Evolutionary conservation across 2,888 invertebrate species (phyloP).

Genomic region (Mylabris sibirica): DNA sequence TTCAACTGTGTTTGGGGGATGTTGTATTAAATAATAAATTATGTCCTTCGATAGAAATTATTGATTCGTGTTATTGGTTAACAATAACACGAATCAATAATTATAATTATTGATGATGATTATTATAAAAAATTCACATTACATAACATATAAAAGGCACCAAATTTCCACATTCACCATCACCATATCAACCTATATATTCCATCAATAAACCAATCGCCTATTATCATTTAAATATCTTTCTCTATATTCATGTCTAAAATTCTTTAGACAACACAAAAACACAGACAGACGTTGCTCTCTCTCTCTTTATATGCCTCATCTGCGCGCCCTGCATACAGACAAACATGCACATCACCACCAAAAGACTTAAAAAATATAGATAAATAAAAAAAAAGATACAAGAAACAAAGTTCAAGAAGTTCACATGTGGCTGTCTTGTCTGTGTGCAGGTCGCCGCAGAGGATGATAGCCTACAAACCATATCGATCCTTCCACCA

Average conservation of each 20-base stretch:
- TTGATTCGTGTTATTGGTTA: not conserved
- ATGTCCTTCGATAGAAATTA: not conserved
- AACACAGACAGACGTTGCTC: constrained; percentile 36
- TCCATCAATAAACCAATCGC: not conserved
- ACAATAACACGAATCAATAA: not conserved
- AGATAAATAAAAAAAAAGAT: constrained; percentile 34
- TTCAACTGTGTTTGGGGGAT: not conserved
- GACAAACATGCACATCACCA: constrained; percentile 64
- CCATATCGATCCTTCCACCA: constrained; percentile 26
- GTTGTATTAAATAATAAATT: not conserved
- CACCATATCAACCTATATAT: not conserved
- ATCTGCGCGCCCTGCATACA: constrained; percentile 60
- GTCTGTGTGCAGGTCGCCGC: constrained; percentile 69
- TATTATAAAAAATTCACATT: not conserved
- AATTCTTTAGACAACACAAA: constrained; percentile 28
- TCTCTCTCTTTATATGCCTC: constrained; percentile 32
- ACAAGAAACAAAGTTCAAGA: constrained; percentile 42
- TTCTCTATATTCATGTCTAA: constrained; percentile 17
- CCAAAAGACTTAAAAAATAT: constrained; percentile 44
- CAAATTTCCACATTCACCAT: not conserved
- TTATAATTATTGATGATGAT: not conserved
- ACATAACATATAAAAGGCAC: constrained; percentile 1
- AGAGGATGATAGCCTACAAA: constrained; percentile 47
- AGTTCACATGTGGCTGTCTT: constrained; percentile 64
- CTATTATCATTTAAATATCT: not conserved